phyloP scores from a whole-genome alignment of 2,113 vertebrate species.

The Prinia subflava region DNA sequence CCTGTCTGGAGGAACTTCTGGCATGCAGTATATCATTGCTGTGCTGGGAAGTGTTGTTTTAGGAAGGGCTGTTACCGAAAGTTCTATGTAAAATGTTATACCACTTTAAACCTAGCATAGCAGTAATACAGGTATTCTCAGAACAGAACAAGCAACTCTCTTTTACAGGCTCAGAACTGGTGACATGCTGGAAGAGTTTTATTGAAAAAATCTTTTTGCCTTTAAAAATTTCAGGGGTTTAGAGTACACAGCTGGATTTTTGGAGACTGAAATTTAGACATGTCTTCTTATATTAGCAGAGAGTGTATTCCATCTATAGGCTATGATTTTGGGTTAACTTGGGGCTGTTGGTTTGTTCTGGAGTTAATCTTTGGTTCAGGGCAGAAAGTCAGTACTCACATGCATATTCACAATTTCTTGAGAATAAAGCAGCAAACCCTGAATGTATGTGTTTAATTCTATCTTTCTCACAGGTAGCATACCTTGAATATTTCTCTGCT shows the following conservation, averaged over 20 bases:
- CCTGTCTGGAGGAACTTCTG: background rate
- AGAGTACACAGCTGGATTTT: background rate
- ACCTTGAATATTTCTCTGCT: background rate
- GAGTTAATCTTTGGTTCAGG: background rate
- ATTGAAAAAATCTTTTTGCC: background rate
- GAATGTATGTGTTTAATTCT: background rate
- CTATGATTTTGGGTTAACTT: background rate
- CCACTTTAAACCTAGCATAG: background rate
- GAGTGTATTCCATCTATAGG: background rate
- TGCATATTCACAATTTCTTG: background rate
- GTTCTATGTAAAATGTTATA: background rate
- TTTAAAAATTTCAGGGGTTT: background rate
- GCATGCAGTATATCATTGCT: background rate
- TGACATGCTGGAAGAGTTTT: background rate
- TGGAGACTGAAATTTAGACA: background rate
- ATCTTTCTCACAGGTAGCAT: background rate
- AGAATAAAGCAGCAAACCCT: background rate
- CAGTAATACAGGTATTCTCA: background rate
- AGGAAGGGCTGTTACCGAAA: background rate
- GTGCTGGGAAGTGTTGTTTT: background rate
- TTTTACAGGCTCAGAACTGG: background rate
- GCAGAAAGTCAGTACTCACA: background rate
- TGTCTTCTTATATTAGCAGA: background rate
- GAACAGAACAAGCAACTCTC: background rate
- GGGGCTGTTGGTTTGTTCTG: background rate